phyloP scores from a whole-genome alignment of 2,888 invertebrate genomes.

The Meteorus colon region DNA sequence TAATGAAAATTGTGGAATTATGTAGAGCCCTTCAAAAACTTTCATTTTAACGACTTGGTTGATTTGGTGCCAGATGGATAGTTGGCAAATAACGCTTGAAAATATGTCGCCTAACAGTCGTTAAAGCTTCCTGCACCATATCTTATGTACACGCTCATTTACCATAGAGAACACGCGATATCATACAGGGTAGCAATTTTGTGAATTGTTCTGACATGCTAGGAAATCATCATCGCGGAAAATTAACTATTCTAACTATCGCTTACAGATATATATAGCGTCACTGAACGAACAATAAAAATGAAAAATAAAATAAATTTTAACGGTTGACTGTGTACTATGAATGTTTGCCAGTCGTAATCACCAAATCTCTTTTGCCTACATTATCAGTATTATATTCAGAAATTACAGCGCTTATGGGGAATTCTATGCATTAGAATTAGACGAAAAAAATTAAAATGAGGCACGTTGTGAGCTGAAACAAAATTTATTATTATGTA shows the following conservation, averaged over 20 bases:
- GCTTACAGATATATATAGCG: background rate
- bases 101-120: slow-evolving; percentile 53
- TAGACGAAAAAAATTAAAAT: background rate
- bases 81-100: slow-evolving; percentile 44
- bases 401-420: background rate
- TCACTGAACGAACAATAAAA: background rate
- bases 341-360: background rate
- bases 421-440: background rate
- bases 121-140: slow-evolving; percentile 36
- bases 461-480: background rate
- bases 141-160: slow-evolving; percentile 32
- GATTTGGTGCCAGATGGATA: slow-evolving; percentile 13
- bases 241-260: slow-evolving; percentile 10
- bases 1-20: background rate
- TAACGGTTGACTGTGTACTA: background rate
- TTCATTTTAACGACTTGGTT: slow-evolving; percentile 7
- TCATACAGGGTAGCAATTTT: slow-evolving; percentile 43
- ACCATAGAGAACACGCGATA: slow-evolving; percentile 49
- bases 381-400: background rate
- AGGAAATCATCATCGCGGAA: slow-evolving; percentile 38
- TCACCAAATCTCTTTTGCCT: background rate
- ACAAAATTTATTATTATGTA: background rate
- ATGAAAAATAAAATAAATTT: slow-evolving; percentile 1
- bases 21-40: slow-evolving; percentile 27
- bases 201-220: slow-evolving; percentile 50